phyloP scores from a whole-genome alignment of 2,797 vertebrate genomes.

The Delichon dasypus region DNA sequence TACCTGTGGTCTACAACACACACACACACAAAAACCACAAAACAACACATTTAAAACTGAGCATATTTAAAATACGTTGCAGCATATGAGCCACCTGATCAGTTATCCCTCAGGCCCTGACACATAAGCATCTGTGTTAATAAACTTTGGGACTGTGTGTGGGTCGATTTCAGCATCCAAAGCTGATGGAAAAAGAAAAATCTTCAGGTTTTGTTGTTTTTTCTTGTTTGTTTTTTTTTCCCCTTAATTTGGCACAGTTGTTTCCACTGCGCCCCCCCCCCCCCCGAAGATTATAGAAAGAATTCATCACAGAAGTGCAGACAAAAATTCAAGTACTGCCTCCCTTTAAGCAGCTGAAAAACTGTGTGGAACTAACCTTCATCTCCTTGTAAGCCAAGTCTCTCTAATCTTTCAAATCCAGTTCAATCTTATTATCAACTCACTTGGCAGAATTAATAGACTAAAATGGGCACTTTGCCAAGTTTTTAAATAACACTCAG shows the following conservation, averaged over 20 bases:
- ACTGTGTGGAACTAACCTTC: neutral
- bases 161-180: neutral
- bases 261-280: too few species aligned
- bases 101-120: neutral
- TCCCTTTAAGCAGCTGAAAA: neutral
- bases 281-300: neutral
- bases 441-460: slow-evolving; percentile 20
- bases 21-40: too few species aligned
- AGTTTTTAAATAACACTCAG: neutral
- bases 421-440: slow-evolving; percentile 40
- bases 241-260: neutral
- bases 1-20: neutral
- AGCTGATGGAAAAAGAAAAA: neutral
- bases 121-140: neutral
- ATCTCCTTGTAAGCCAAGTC: neutral
- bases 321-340: neutral
- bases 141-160: neutral
- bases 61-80: too few species aligned
- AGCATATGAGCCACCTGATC: neutral
- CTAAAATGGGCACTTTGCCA: neutral
- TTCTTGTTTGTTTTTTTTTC: too few species aligned
- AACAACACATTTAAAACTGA: neutral
- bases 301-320: neutral
- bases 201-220: neutral
- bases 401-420: slow-evolving; percentile 43